Evolutionary conservation across 2,888 invertebrate genomes (phyloP), one percentile per base, ranked within the genome.

Genomic region (Hetaerina titia): DNA sequence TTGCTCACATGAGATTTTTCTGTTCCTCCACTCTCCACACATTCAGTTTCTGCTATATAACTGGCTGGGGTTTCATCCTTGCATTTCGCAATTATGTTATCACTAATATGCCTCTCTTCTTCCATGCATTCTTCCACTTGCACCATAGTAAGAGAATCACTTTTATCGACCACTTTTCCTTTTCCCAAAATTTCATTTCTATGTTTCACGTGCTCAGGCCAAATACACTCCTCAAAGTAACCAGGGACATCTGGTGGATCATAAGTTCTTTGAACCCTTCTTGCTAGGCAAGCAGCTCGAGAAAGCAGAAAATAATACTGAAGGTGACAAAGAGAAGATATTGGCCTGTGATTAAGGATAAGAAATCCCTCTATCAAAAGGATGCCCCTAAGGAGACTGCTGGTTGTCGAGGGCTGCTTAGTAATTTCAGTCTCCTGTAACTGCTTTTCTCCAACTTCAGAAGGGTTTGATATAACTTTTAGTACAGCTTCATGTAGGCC

Each of bases 191-290:
- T 90, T 69, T 97, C 97, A 56, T 96, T 96, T 81, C 97, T 96
- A 96, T 98, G 97, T 96, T 97, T 97, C 95, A 97, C 96, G 96
- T 99, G 98, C 96, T 98, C 98, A n/a, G 99, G 99, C 99, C 99
- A 99, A n/a, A 98, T 99, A 96, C 98, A 98, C 95, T 97, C 97
- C 89, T 99, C 98, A 97, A 99, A 99, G 97, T 99, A 99, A 0
- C 99, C 98, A 0, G 98, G 98, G 2, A 98, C 97, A 97, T 99
- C 99, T 0, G 99, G 98, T 45, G 99, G 99, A 95, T 98, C 98
- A 96, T 99, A 99, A n/a, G 97, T 96, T 69, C 98, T 97, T 56
- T 96, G 96, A 64, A 96, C 96, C 95, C 99, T 97, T 56, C 99
- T 97, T 63, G 97, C 96, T 96, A 97, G 97, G 96, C 98, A 98